phyloP scores from a whole-genome alignment of 2,888 invertebrate species.

The Apoderus coryli region DNA sequence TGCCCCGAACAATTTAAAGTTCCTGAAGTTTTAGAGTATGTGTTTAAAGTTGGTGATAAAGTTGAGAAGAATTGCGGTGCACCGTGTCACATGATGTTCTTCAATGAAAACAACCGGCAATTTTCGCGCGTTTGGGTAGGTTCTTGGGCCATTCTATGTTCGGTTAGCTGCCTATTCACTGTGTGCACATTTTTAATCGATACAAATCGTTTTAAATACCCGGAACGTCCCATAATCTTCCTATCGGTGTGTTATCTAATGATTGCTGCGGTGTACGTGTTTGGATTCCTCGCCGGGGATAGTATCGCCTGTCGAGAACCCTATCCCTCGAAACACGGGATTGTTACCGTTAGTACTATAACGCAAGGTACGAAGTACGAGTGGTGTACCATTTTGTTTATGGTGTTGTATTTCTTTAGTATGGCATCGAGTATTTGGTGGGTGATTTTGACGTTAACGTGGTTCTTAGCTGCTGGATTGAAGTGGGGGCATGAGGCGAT shows the following conservation, averaged over 20 bases:
- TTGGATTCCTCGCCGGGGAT: constrained; percentile 71
- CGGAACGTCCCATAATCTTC: constrained; percentile 95
- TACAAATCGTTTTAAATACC: constrained; percentile 87
- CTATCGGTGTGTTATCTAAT: constrained; percentile 91
- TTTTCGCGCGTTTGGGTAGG: constrained; percentile 88
- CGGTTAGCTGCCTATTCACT: constrained; percentile 83
- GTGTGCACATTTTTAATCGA: constrained; percentile 89
- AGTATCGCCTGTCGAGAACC: constrained; percentile 72
- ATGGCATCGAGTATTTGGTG: constrained; percentile 98
- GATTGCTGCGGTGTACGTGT: constrained; percentile 84
- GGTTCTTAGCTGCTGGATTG: constrained; percentile 91
- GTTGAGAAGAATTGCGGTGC: constrained; percentile 65
- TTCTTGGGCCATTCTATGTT: constrained; percentile 82
- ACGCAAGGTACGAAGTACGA: constrained; percentile 78
- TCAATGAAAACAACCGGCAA: constrained; percentile 62
- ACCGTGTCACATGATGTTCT: constrained; percentile 88
- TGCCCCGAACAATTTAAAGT: constrained; percentile 80
- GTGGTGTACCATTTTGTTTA: constrained; percentile 85
- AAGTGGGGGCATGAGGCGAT: constrained; percentile 99
- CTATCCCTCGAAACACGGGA: constrained; percentile 54
- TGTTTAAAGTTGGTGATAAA: constrained; percentile 67
- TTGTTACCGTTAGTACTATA: constrained; percentile 68
- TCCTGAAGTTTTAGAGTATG: constrained; percentile 66
- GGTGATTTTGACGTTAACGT: constrained; percentile 89
- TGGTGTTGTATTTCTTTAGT: constrained; percentile 91